Evolutionary conservation across 1,140 invertebrate species (phyloP).

Genomic region (Probaryconus sp.): DNA sequence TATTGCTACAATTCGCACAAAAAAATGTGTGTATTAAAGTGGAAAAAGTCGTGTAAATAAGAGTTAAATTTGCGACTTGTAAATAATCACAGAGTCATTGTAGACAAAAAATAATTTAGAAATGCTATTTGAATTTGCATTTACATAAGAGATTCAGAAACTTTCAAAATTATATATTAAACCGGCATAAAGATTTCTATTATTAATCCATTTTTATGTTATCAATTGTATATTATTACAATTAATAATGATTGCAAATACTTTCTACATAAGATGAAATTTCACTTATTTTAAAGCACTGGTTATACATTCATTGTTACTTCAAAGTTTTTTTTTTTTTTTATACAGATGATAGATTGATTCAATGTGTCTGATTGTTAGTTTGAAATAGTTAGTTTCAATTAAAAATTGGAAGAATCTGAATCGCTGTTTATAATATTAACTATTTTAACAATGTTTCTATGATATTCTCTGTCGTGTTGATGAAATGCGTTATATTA

Average conservation of each 20-base stretch:
- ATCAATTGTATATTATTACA: too few species aligned
- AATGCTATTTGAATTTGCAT: slow-evolving; percentile 11
- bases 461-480: neutral
- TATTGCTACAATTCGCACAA: slow-evolving; percentile 12
- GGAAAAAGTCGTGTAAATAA: slow-evolving; percentile 3
- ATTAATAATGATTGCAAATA: too few species aligned
- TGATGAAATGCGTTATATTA: slow-evolving; percentile 6
- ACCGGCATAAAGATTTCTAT: too few species aligned
- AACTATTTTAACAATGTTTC: slow-evolving; percentile 8
- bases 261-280: too few species aligned
- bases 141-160: slow-evolving; percentile 6
- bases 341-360: too few species aligned
- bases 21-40: neutral
- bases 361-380: too few species aligned
- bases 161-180: neutral
- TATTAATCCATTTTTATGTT: too few species aligned
- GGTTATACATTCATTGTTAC: neutral
- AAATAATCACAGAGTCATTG: slow-evolving; percentile 13
- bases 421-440: slow-evolving; percentile 21
- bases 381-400: too few species aligned
- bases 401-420: slow-evolving; percentile 15
- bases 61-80: slow-evolving; percentile 9
- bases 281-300: too few species aligned
- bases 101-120: neutral
- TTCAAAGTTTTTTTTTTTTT: neutral